A percentile compares a stretch with the other conserved stretches of the same genome.
Evolutionary conservation across 2,888 invertebrate genomes (phyloP).

Genomic region (Lasioglossum pauxillum): DNA sequence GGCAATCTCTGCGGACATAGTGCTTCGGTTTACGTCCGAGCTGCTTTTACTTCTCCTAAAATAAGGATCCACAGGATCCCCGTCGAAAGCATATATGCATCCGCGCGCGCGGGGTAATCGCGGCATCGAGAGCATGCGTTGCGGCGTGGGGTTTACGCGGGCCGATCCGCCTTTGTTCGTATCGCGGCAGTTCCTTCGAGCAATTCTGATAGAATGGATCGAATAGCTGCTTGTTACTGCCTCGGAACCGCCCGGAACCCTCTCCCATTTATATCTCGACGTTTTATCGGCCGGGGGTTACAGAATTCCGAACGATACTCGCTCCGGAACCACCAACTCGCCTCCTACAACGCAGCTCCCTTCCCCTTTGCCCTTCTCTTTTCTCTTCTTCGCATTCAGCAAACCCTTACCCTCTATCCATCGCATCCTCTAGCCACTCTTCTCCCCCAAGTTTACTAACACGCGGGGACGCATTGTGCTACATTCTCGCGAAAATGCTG

Average conservation of each 20-base stretch:
- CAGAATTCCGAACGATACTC: slow-evolving; percentile 23
- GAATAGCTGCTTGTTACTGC: slow-evolving; percentile 42
- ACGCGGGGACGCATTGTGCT: neutral
- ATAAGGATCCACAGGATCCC: slow-evolving; percentile 33
- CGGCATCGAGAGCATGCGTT: slow-evolving; percentile 32
- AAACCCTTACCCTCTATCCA: neutral
- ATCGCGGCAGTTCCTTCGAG: slow-evolving; percentile 25
- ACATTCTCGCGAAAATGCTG: neutral
- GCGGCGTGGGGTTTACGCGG: slow-evolving; percentile 27
- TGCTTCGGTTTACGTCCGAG: slow-evolving; percentile 58
- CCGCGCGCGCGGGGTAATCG: slow-evolving; percentile 32
- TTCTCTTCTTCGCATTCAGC: neutral
- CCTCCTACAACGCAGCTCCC: neutral
- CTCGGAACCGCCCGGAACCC: neutral
- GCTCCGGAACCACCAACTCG: neutral
- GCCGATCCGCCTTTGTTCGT: slow-evolving; percentile 12
- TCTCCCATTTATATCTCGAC: slow-evolving; percentile 33
- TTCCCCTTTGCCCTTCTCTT: neutral
- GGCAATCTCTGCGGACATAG: slow-evolving; percentile 33
- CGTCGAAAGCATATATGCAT: slow-evolving; percentile 34
- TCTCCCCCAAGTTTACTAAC: neutral
- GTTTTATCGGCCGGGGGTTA: slow-evolving; percentile 27
- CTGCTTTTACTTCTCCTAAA: slow-evolving; percentile 54
- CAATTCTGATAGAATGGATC: slow-evolving; percentile 38
- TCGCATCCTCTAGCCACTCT: neutral